phyloP scores from a whole-genome alignment of 2,113 vertebrate species.

The Tauraco erythrolophus region DNA sequence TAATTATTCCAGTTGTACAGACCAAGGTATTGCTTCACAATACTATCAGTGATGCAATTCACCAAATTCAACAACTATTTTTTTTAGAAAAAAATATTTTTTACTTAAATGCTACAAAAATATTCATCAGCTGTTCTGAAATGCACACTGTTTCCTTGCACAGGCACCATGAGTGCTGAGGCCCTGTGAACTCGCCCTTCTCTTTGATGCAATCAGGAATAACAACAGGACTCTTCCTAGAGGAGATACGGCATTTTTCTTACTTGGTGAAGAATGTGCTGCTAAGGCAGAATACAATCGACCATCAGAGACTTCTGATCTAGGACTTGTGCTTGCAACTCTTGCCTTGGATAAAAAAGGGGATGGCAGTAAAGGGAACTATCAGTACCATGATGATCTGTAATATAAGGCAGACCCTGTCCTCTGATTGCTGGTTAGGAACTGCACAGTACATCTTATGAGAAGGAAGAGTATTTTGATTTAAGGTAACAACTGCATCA shows the following conservation, averaged over 20 bases:
- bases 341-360: too few species aligned
- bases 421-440: not conserved
- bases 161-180: not conserved
- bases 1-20: slow-evolving; percentile 51
- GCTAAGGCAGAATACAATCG: not conserved
- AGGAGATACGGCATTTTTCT: not conserved
- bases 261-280: not conserved
- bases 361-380: not conserved
- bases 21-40: slow-evolving; percentile 39
- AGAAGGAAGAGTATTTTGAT: too few species aligned
- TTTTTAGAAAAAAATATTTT: slow-evolving; percentile 8
- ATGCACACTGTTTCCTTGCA: not conserved
- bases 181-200: not conserved
- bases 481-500: not conserved
- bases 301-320: not conserved
- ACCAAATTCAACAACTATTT: slow-evolving; percentile 30
- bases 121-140: not conserved
- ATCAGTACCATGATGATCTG: fast-evolving
- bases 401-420: not conserved
- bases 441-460: fast-evolving
- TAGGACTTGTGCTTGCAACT: not conserved
- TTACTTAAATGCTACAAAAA: not conserved
- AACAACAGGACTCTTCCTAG: not conserved
- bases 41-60: slow-evolving; percentile 12
- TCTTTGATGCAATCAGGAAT: not conserved